phyloP scores from a whole-genome alignment of 2,797 vertebrate species.

The Pipistrellus kuhlii region DNA sequence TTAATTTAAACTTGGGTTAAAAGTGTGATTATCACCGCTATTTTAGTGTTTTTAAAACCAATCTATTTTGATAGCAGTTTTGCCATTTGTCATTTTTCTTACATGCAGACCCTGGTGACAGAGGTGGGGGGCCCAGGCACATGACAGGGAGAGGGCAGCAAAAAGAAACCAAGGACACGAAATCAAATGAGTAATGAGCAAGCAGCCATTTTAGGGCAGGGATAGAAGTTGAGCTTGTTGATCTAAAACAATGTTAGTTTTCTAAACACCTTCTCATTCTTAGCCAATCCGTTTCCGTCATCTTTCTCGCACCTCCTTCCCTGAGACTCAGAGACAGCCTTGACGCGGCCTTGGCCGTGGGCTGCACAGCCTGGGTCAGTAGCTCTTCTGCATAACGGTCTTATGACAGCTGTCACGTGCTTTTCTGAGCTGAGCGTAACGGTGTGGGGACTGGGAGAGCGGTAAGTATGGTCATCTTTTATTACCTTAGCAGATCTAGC shows the following conservation, averaged over 20 bases:
- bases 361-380: background rate
- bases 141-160: background rate
- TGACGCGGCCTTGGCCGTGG: background rate
- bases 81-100: background rate
- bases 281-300: conserved; percentile 78
- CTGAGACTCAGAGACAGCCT: conserved; percentile 78
- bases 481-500: conserved; percentile 54
- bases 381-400: conserved; percentile 76
- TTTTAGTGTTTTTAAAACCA: conserved; percentile 35
- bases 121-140: background rate
- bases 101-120: background rate
- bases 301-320: conserved; percentile 76
- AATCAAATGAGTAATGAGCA: conserved; percentile 5
- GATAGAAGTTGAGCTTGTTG: conserved; percentile 75
- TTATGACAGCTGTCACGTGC: conserved; percentile 65
- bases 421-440: conserved; percentile 58
- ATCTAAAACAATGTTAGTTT: conserved; percentile 83
- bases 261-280: conserved; percentile 81
- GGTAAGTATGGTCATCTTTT: conserved; percentile 12
- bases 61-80: background rate
- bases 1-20: conserved; percentile 56
- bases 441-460: conserved; percentile 52
- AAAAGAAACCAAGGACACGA: background rate
- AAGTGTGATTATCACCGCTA: conserved; percentile 61
- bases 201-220: conserved; percentile 63